Base-by-base conservation (phyloP, 1,140 invertebrate species). In the Microplitis mediator region DNA sequence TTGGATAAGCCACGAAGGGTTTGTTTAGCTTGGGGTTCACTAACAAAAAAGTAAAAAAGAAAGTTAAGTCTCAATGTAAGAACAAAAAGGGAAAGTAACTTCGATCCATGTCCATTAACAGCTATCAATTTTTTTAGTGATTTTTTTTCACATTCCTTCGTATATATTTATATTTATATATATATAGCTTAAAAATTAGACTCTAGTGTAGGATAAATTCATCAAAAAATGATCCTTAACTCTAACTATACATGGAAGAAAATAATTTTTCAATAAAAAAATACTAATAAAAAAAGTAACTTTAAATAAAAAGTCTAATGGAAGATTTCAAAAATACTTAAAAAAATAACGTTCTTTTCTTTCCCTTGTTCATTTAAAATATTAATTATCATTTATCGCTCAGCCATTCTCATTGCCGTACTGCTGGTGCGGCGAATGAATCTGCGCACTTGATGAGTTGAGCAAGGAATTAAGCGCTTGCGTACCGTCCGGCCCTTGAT, bases 371-470 rank as follows among this genome's bases (percentile, higher is more conserved):
- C 39, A 45, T 45, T 45, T 45, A 45, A 45, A 45, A 45, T 45
- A 77, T 84, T 79, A 83, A 77, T 82, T 79, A 69, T 83, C 83
- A 13, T 84, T 82, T 32, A 82, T 81, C 6, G 76, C 71, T 79
- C 82, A 82, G 32, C 80, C 75, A 6, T 84, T 83, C 4, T 77
- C 23, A 45, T 63, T 14, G 11, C 74, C 75, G 45, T 80, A 81
- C 32, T 76, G 69, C 50, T 77, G 76, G 69, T 80, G 78, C n/a
- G 68, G 56, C 2, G 78, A 72, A 66, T 74, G 74, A 58, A 63
- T 52, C 31, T 71, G 69, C 60, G 69, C 61, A 64, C 31, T 61
- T 60, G 51, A 58, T 82, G 77, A 56, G 9, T 31, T 58, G 4
- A 58, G 23, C 56, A 58, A 23, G 16, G 56, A 16, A 23, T 31